A percentile compares a stretch with the other conserved stretches of the same genome.
Conservation (phyloP, 2,888 invertebrate species). For the Endotricha flammealis region DNA sequence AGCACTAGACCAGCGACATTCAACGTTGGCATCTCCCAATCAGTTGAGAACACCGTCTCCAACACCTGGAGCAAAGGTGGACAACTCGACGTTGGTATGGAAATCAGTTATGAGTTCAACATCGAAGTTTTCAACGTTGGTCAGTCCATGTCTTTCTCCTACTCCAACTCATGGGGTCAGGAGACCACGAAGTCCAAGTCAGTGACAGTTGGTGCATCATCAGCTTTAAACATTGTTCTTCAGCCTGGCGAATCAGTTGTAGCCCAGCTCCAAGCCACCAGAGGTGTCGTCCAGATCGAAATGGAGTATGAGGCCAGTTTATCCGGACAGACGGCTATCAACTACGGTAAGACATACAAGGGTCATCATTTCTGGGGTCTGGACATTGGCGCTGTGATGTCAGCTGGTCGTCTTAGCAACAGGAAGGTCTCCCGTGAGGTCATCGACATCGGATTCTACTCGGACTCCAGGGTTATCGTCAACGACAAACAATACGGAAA, state of each 20-base stretch:
- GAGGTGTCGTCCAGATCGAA: conserved; percentile 23
- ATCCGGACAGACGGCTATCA: conserved; percentile 24
- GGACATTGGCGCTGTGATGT: conserved; percentile 22
- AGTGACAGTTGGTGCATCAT: conserved; percentile 23
- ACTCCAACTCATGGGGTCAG: conserved; percentile 24
- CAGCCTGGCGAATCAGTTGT: conserved; percentile 30
- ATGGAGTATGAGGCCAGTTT: conserved; percentile 24
- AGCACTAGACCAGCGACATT: conserved; percentile 23
- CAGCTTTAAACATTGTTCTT: conserved; percentile 25
- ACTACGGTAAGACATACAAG: conserved; percentile 19
- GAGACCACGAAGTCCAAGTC: conserved; percentile 20
- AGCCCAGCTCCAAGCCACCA: conserved; percentile 29
- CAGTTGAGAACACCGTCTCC: conserved; percentile 26
- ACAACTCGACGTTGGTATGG: conserved; percentile 22
- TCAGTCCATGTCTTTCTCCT: conserved; percentile 20
- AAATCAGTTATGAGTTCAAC: conserved; percentile 28
- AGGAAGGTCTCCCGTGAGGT: conserved; percentile 21
- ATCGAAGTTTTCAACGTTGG: conserved; percentile 16
- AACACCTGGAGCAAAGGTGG: conserved; percentile 28
- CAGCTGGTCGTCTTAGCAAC: conserved; percentile 17
- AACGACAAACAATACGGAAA: conserved; percentile 3
- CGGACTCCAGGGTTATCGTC: conserved; percentile 21
- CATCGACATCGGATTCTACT: conserved; percentile 30
- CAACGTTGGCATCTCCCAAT: conserved; percentile 26
- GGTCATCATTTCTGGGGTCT: conserved; percentile 30